Conservation (phyloP, 2,797 vertebrate species). For the Hafferia zeledoni region DNA sequence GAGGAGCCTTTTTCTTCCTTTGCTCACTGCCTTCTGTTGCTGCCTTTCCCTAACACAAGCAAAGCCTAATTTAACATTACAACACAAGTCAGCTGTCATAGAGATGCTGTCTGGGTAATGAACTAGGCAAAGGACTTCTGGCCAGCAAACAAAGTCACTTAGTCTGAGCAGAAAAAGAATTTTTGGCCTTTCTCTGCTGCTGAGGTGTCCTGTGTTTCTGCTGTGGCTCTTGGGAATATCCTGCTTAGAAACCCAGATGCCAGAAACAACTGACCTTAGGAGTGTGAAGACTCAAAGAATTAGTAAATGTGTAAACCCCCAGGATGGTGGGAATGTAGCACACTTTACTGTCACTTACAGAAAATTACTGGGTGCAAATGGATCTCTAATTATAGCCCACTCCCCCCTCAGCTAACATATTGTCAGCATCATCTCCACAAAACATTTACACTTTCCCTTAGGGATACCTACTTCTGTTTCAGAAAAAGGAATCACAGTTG, state of each 20-base stretch:
- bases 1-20: background rate
- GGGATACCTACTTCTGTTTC: background rate
- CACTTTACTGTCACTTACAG: background rate
- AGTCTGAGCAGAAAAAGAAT: background rate
- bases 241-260: background rate
- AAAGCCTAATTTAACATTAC: background rate
- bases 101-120: background rate
- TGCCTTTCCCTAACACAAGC: background rate
- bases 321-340: background rate
- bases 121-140: background rate
- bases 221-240: background rate
- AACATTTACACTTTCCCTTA: background rate
- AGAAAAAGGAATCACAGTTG: background rate
- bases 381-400: slow-evolving; percentile 4
- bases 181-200: background rate
- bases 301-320: background rate
- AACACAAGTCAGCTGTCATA: background rate
- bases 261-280: background rate
- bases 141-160: background rate
- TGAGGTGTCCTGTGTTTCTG: background rate
- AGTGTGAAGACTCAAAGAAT: background rate
- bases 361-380: background rate
- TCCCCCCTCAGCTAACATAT: background rate
- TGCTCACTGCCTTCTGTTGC: background rate
- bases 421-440: background rate